phyloP scores from a whole-genome alignment of 2,113 vertebrate genomes.

The Equus quagga region DNA sequence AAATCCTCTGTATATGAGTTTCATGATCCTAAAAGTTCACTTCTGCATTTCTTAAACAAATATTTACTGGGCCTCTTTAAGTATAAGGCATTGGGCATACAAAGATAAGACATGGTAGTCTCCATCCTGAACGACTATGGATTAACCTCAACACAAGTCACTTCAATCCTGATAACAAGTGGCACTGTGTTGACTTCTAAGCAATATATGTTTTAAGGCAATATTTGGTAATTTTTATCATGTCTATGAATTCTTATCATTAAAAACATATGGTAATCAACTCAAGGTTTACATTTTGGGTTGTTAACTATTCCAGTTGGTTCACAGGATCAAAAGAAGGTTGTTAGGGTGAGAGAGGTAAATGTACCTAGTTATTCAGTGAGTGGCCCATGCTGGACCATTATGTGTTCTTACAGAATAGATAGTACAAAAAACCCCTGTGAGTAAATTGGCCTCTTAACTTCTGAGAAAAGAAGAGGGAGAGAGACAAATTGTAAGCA shows the following conservation, averaged over 20 bases:
- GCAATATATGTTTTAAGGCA: neutral
- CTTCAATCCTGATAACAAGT: neutral
- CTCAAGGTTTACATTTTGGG: neutral
- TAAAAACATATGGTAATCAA: conserved; percentile 32
- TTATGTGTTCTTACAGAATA: neutral
- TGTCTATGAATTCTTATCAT: conserved; percentile 38
- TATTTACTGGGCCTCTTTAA: neutral
- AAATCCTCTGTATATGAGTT: conserved; percentile 1
- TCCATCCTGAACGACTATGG: neutral
- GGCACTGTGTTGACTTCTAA: neutral
- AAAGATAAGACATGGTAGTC: neutral
- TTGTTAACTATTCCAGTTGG: neutral
- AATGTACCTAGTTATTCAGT: neutral
- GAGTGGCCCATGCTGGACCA: neutral
- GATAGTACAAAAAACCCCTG: neutral
- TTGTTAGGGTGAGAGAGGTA: neutral
- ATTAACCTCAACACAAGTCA: conserved; percentile 28
- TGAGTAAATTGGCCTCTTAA: neutral
- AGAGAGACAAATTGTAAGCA: conserved; percentile 42
- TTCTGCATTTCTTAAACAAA: conserved; percentile 14
- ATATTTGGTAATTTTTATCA: conserved; percentile 29
- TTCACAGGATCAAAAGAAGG: neutral
- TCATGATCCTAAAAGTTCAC: conserved; percentile 5
- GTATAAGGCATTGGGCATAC: neutral
- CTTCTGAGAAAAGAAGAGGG: neutral